phyloP scores from a whole-genome alignment of 2,888 invertebrate genomes.

The Heliconius charithonia region DNA sequence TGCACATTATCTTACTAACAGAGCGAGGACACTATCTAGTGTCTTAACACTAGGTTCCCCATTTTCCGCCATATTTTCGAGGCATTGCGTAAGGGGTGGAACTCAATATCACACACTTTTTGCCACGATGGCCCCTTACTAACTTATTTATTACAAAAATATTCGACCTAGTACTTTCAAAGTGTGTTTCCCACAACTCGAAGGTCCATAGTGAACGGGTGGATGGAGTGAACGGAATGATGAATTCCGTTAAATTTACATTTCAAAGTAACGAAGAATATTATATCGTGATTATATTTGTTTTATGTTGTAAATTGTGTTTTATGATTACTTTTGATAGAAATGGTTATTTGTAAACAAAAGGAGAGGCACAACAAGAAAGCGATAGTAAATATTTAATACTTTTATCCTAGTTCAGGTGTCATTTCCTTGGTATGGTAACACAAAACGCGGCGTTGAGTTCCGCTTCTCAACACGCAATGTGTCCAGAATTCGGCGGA shows the following conservation, averaged over 20 bases:
- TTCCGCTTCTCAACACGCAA: neutral
- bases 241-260: conserved; percentile 35
- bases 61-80: too few relatives aligned
- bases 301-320: neutral
- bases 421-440: neutral
- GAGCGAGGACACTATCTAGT: too few relatives aligned
- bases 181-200: conserved; percentile 29
- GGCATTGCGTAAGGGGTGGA: too few relatives aligned
- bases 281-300: neutral
- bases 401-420: neutral
- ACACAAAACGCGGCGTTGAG: neutral
- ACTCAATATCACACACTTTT: too few relatives aligned
- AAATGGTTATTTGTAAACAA: neutral
- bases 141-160: neutral
- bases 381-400: neutral
- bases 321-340: neutral
- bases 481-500: neutral
- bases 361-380: neutral
- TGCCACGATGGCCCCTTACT: neutral
- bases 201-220: conserved; percentile 38
- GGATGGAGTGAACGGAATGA: conserved; percentile 39
- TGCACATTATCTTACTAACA: too few relatives aligned
- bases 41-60: too few relatives aligned
- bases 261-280: conserved; percentile 21
- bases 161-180: conserved; percentile 11